Base-by-base conservation (phyloP, 2,888 invertebrate genomes). In the Flexamia atlantica region DNA sequence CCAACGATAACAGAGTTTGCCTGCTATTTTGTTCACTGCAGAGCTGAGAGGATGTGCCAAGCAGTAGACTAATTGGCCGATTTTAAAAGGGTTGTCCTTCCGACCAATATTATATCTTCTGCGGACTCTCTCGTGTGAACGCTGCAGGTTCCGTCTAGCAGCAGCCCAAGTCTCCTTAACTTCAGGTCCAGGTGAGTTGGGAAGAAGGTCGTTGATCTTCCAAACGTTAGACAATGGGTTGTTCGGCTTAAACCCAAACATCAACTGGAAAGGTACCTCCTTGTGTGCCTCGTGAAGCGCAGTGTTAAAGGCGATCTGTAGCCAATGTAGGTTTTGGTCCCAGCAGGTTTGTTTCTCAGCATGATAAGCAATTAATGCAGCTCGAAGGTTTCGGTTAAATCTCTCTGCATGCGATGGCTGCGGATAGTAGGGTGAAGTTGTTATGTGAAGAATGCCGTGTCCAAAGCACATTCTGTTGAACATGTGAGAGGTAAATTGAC, bases 401-500 rank as follows among this genome's bases (percentile, higher is more conserved):
- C 79, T 20, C n/a, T 50, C 79, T 20, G 25, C 46, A 20, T 50
- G n/a, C 5, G 46, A 50, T 1, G 79, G 79, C 10, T 28, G 1
- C 1, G 79, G 79, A 17, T 79, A 50, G 25, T 79, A 79, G 5
- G 50, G 50, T 12, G 50, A 25, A 40, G 79, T 79, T 12, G 50
- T 79, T 3, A 79, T 25, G n/a, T 80, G 80, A 2, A 10, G 53
- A 0, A 80, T 80, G 0, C 57, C 80, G 3, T 32, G 23, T 17
- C 60, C 57, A 30, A 57, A 80, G 30, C 80, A 80, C 28, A 80
- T 30, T 10, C 60, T 23, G 12, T 53, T 46, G 17, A 80, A 80
- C 1, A n/a, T 2, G 0, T 17, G 12, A 0, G 57, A 46, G 14
- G 80, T 53, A 57, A 80, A 53, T 20, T 57, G 30, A 17, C 28